These are phyloP conservation scores for Ectemnius lituratus DNA, from an alignment of 2,888 invertebrate genomes.

Conservation along the genomic window DNA sequence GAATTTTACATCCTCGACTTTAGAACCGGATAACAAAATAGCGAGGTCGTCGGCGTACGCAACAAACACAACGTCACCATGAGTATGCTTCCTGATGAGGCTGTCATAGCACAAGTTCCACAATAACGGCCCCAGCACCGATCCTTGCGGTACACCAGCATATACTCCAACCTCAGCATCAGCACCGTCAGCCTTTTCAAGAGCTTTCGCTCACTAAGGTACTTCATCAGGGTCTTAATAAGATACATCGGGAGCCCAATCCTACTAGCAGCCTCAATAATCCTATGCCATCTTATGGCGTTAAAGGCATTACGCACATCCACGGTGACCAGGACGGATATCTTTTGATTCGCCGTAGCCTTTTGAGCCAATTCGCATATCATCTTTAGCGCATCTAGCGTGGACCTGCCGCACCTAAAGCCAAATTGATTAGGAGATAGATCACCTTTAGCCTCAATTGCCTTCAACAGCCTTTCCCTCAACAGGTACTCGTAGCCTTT, in stretches of 20 bases:
- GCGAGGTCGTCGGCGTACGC: not conserved
- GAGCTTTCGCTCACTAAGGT: too few species aligned
- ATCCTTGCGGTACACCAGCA: not conserved
- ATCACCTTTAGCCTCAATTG: not conserved
- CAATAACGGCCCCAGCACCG: not conserved
- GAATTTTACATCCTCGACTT: not conserved
- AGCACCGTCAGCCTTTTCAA: too few species aligned
- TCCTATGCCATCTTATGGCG: too few species aligned
- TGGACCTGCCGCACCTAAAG: not conserved
- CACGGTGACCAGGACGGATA: not conserved
- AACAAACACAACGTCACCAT: too few species aligned
- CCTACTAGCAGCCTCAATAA: too few species aligned
- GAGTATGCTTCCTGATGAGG: not conserved
- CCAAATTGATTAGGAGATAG: not conserved
- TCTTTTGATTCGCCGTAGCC: not conserved
- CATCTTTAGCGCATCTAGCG: not conserved
- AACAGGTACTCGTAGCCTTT: not conserved
- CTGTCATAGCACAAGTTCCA: not conserved
- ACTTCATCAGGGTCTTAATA: too few species aligned
- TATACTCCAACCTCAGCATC: not conserved
- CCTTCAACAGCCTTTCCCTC: not conserved
- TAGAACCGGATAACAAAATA: not conserved
- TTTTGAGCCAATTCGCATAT: not conserved
- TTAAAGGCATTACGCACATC: too few species aligned
- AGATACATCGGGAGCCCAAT: too few species aligned